Evolutionary conservation across 2,888 invertebrate species (phyloP).

Genomic region (Spodoptera exigua): DNA sequence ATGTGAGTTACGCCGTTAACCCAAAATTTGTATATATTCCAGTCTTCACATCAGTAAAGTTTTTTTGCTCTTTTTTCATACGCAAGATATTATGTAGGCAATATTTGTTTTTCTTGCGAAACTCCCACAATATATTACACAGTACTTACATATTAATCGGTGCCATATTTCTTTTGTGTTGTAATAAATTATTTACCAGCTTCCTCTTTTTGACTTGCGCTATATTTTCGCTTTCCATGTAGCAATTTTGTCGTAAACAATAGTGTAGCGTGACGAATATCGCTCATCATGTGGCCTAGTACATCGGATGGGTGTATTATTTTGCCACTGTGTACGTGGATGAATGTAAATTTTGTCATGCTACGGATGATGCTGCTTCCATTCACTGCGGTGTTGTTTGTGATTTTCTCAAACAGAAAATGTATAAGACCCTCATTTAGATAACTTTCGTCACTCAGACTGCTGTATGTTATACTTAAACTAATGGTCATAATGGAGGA

Average conservation of each 20-base stretch:
- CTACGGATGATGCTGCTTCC: conserved; percentile 45
- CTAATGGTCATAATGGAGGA: too few species aligned
- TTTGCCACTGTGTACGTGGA: conserved; percentile 57
- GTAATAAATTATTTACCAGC: conserved; percentile 32
- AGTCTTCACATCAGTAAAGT: too few species aligned
- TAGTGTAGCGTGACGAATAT: conserved; percentile 63
- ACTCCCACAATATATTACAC: neutral
- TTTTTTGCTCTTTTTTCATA: too few species aligned
- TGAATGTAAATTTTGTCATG: conserved; percentile 57
- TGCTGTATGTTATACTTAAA: too few species aligned
- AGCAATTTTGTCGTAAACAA: conserved; percentile 57
- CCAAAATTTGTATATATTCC: too few species aligned
- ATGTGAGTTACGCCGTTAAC: too few species aligned
- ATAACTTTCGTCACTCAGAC: too few species aligned
- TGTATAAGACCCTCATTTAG: too few species aligned
- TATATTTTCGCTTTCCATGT: conserved; percentile 56
- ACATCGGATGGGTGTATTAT: conserved; percentile 57
- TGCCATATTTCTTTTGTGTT: conserved; percentile 22
- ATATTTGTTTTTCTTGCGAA: too few species aligned
- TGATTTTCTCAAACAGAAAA: neutral
- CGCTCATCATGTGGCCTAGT: conserved; percentile 52
- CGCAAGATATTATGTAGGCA: too few species aligned
- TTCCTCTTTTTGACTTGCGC: conserved; percentile 40
- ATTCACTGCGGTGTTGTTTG: conserved; percentile 17
- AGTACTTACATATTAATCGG: conserved; percentile 20